Evolutionary conservation across 2,797 vertebrate genomes (phyloP).

Genomic region (Macrochelys suwanniensis): DNA sequence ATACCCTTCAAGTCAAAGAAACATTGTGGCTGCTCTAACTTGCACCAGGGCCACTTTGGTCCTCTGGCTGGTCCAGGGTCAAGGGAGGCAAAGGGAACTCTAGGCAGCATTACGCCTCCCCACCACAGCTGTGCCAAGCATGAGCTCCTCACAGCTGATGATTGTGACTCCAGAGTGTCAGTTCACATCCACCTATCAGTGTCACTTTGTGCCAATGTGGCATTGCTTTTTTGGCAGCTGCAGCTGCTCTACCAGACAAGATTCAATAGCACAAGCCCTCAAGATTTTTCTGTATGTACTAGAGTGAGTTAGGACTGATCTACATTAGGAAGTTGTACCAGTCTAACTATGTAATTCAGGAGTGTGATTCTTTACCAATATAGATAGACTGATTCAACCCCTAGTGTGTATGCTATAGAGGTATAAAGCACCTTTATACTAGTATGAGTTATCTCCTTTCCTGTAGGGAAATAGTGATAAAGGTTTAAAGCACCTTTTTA

Average conservation of each 20-base stretch:
- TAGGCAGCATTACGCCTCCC: background rate
- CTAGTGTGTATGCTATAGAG: background rate
- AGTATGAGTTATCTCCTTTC: background rate
- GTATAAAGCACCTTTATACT: background rate
- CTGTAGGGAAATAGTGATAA: background rate
- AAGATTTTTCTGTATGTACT: accelerated
- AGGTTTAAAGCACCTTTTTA: background rate
- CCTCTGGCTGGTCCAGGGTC: too few species aligned
- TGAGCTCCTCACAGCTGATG: background rate
- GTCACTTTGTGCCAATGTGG: background rate
- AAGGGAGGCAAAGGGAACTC: background rate
- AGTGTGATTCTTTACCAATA: background rate
- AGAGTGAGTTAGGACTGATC: background rate
- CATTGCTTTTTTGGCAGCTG: background rate
- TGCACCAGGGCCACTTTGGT: background rate
- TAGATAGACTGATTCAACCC: background rate
- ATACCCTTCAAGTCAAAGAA: background rate
- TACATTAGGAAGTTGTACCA: background rate
- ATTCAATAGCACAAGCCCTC: background rate
- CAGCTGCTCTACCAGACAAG: background rate
- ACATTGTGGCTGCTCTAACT: background rate
- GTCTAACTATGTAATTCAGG: background rate
- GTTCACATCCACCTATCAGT: background rate
- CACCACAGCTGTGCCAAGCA: background rate
- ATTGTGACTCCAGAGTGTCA: background rate